phyloP scores from a whole-genome alignment of 1,140 invertebrate genomes.

The Listronotus oregonensis region DNA sequence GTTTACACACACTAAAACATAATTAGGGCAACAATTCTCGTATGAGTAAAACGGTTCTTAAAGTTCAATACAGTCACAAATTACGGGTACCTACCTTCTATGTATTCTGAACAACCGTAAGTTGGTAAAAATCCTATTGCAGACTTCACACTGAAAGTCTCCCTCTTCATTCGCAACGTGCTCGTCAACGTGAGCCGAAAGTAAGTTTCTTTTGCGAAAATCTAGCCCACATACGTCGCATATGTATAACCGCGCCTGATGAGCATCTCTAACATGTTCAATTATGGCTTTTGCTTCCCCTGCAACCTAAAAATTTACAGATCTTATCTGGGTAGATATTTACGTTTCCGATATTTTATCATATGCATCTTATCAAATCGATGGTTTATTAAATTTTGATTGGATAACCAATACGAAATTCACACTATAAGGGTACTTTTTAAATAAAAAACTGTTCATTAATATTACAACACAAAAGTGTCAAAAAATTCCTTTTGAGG shows the following conservation, averaged over 20 bases:
- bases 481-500: too few relatives aligned
- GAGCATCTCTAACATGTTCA: slow-evolving; percentile 64
- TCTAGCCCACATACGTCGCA: slow-evolving; percentile 73
- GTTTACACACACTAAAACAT: background rate
- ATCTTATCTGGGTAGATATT: background rate
- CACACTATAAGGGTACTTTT: too few relatives aligned
- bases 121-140: slow-evolving; percentile 68
- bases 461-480: too few relatives aligned
- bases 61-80: background rate
- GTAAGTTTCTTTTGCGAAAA: slow-evolving; percentile 65
- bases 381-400: too few relatives aligned
- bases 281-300: slow-evolving; percentile 65
- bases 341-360: background rate
- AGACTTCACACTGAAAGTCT: slow-evolving; percentile 69
- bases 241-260: slow-evolving; percentile 69
- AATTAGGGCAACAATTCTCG: background rate
- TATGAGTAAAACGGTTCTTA: background rate
- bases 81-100: slow-evolving; percentile 15
- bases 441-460: too few relatives aligned
- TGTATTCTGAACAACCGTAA: slow-evolving; percentile 66
- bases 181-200: slow-evolving; percentile 68
- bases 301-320: slow-evolving; percentile 53
- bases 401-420: too few relatives aligned
- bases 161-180: slow-evolving; percentile 65
- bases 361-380: too few relatives aligned